A percentile compares a stretch with the other conserved stretches of the same genome.
These are phyloP conservation scores for Brachionus asplanchnoidis DNA, from an alignment of 1,140 invertebrate species.

Conservation along the genomic window DNA sequence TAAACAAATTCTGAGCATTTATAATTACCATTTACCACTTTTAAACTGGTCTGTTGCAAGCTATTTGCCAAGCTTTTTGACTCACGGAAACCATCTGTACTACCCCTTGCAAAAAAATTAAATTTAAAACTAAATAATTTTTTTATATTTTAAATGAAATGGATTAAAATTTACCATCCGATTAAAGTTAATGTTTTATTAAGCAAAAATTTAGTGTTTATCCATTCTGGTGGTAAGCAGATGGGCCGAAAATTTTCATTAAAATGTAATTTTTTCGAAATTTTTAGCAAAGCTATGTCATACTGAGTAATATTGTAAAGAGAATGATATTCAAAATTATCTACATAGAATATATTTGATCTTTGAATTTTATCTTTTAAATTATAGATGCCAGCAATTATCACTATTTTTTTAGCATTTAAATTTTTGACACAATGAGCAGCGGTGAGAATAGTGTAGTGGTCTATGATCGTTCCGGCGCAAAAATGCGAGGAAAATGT, in stretches of 20 bases:
- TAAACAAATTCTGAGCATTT: not conserved
- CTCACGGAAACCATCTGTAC: not conserved
- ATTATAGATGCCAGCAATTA: not conserved
- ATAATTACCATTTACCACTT: not conserved
- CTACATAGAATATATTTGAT: not conserved
- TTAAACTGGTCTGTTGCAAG: not conserved
- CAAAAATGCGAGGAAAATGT: slow-evolving; percentile 60
- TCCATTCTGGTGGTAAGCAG: not conserved
- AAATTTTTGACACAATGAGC: slow-evolving; percentile 64
- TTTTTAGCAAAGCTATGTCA: not conserved
- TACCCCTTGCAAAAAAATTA: not conserved
- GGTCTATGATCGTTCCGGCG: slow-evolving; percentile 69
- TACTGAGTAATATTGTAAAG: not conserved
- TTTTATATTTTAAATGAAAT: not conserved
- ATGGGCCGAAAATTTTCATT: not conserved
- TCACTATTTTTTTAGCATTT: not conserved
- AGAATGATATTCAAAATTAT: not conserved
- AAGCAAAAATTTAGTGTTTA: not conserved
- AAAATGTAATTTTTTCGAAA: not conserved
- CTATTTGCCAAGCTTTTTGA: not conserved
- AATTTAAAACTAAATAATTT: not conserved
- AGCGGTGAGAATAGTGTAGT: slow-evolving; percentile 68
- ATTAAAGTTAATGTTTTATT: not conserved
- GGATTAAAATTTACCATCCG: not conserved
- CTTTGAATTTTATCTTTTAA: not conserved